phyloP scores from a whole-genome alignment of 1,140 invertebrate genomes.

The Pentalonia nigronervosa region DNA sequence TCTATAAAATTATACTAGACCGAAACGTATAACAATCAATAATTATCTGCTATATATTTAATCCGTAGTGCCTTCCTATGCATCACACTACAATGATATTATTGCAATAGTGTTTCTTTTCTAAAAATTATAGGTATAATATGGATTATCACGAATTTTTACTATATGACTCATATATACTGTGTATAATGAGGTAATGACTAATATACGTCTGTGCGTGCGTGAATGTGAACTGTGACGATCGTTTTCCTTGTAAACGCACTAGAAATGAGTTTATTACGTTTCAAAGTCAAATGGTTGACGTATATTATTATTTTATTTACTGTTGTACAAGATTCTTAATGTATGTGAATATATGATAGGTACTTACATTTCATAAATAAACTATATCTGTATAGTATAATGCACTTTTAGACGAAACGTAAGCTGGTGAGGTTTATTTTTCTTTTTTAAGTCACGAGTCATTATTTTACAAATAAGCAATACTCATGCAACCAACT shows the following conservation, averaged over 20 bases:
- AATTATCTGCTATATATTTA: neutral
- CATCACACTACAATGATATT: neutral
- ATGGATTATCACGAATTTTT: neutral
- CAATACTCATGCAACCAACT: neutral
- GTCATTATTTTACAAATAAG: neutral
- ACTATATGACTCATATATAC: neutral
- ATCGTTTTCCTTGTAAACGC: neutral
- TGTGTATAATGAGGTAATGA: neutral
- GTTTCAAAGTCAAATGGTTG: neutral
- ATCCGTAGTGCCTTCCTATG: neutral
- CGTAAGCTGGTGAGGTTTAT: neutral
- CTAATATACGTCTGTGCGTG: neutral
- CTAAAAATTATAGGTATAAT: neutral
- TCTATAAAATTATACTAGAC: neutral
- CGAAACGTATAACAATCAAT: neutral
- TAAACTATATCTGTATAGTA: neutral
- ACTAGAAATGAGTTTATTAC: neutral
- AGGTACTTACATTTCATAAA: neutral
- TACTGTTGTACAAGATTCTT: neutral
- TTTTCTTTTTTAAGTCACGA: neutral
- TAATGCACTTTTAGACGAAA: neutral
- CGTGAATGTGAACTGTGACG: neutral
- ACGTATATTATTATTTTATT: neutral
- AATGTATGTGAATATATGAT: neutral
- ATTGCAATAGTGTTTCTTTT: neutral